Base-by-base conservation (phyloP, 2,113 vertebrate genomes). In the Strix aluco region DNA sequence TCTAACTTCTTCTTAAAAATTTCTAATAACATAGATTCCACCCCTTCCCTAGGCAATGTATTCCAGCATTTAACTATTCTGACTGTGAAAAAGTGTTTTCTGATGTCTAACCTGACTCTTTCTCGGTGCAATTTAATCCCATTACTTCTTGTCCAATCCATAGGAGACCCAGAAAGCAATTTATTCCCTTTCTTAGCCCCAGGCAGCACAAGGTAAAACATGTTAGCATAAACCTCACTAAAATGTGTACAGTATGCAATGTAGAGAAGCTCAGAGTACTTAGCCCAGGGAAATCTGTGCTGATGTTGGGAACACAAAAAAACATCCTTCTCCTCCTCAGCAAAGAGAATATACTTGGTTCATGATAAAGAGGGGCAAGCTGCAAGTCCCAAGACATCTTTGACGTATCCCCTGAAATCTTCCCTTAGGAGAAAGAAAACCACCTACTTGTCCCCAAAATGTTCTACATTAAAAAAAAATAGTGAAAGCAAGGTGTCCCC, bases 11-110 rank as follows among this genome's bases (percentile, higher is more conserved):
- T 89, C 78, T 96, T 91, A 42, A 94, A 96, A 92, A 79, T 69
- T 86, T 96, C 84, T 96, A 93, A 94, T 89, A 96, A 94, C 27
- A 30, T 34, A 66, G 90, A 95, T 96, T 93, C 96, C 93, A 62
- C 92, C 96, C 96, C 93, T 88, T 96, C 96, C 92, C 90, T 82
- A 96, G 96, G 96, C 96, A 94, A 93, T 82, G 81, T 96, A 90
- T 93, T 96, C 87, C 73, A 89, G 70, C 22, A 87, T 91, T 94
- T 94, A 90, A 91, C 71, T 83, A 62, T 62, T 92, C 71, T 86
- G 74, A 93, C 78, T 87, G 61, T 65, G 58, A 95, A 95, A 90
- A 96, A 94, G 70, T 82, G 54, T 90, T 96, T 97, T 92, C 94
- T 96, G 81, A 93, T 91, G 89, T 93, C 92, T 96, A 94, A 90